Conservation (phyloP, 2,888 invertebrate species). For the Melanargia galathea region DNA sequence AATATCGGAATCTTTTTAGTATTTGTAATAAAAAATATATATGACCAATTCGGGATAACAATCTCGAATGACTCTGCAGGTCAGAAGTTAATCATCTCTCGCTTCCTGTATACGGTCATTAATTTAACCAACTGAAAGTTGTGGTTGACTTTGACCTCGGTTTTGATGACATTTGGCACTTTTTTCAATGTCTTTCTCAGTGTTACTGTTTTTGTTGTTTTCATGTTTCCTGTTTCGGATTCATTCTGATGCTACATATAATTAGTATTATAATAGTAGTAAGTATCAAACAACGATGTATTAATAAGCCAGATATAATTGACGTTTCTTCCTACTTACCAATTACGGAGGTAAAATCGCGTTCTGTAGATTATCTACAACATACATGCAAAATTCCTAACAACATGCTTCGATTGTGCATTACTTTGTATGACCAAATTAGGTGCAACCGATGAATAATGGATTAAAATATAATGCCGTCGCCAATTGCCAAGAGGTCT, state of each 20-base stretch:
- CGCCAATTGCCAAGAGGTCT: conserved; percentile 47
- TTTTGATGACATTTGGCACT: conserved; percentile 23
- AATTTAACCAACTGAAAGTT: conserved; percentile 72
- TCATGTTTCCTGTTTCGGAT: background rate
- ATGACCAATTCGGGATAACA: conserved; percentile 51
- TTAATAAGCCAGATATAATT: conserved; percentile 14
- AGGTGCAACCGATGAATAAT: conserved; percentile 59
- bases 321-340: conserved; percentile 58
- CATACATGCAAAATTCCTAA: conserved; percentile 58
- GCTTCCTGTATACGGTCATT: conserved; percentile 70
- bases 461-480: conserved; percentile 52
- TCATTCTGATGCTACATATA: too few relatives aligned
- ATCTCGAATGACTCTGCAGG: conserved; percentile 63
- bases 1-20: too few relatives aligned
- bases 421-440: conserved; percentile 59
- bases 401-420: conserved; percentile 52
- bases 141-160: conserved; percentile 55
- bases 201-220: background rate
- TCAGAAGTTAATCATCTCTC: conserved; percentile 64
- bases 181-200: background rate
- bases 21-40: too few relatives aligned
- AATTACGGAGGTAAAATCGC: conserved; percentile 55
- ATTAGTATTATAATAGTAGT: too few relatives aligned
- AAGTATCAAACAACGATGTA: background rate
- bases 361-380: conserved; percentile 45